A percentile compares a stretch with the other conserved stretches of the same genome.
Conservation (phyloP, 2,113 vertebrate species). For the Malaclemys terrapin region DNA sequence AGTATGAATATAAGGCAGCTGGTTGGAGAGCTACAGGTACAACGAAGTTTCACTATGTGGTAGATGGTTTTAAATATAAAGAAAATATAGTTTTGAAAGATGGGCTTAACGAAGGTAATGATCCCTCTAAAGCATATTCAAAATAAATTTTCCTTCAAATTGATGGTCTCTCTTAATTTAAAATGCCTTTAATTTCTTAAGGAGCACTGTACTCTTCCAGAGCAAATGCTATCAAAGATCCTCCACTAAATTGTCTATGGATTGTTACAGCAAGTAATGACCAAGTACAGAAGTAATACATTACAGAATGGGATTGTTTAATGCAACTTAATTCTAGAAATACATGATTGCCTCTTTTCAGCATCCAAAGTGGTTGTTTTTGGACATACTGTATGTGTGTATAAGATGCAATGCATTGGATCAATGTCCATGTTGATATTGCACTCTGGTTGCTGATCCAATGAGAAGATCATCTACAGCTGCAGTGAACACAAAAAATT, state of each 20-base stretch:
- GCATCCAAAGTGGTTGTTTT: accelerated
- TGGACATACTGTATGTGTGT: neutral
- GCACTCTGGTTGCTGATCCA: accelerated
- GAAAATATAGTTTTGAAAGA: neutral
- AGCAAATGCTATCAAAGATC: neutral
- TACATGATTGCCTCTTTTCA: neutral
- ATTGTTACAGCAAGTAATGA: neutral
- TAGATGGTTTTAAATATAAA: neutral
- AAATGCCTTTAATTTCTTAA: neutral
- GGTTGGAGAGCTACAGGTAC: neutral
- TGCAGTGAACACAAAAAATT: neutral
- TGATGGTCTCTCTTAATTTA: neutral
- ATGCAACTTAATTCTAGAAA: neutral
- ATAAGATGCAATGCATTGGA: neutral
- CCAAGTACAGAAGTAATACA: neutral
- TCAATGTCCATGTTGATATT: neutral
- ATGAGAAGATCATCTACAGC: accelerated
- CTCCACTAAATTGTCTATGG: neutral
- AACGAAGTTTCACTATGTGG: neutral
- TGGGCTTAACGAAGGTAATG: neutral
- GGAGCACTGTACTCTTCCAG: neutral
- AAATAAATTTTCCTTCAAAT: neutral
- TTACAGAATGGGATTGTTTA: neutral
- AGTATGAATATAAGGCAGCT: neutral
- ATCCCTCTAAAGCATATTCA: neutral